Evolutionary conservation across 2,113 vertebrate genomes (phyloP), one percentile per base, ranked within the genome.

Genomic region (Chrysochloris asiatica): DNA sequence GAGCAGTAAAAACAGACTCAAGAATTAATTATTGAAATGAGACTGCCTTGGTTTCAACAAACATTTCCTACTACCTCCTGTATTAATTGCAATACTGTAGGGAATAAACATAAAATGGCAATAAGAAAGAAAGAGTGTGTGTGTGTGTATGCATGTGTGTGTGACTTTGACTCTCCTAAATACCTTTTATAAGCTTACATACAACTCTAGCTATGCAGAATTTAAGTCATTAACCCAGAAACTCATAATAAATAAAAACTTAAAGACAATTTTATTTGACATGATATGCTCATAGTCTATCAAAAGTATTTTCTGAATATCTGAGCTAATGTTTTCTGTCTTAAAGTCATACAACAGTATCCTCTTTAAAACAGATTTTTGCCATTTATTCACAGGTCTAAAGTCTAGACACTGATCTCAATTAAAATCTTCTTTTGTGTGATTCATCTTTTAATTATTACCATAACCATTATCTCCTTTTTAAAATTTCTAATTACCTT

Each of bases 261-360:
- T n/a, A 79, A 88, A 94, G 10, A 9, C 12, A 63, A 94, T 72
- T 93, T 88, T 80, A 14, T 90, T 91, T 90, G 36, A 82, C 41
- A 50, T 69, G 63, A 79, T 91, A 45, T 48, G 7, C 54, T 26
- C 7, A n/a, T n/a, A n/a, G n/a, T n/a, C 28, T 84, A 36, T 38
- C 54, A 87, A 17, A 67, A 38, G 14, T 22, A 71, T 71, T 82
- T 54, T 30, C 19, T 43, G n/a, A 78, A 89, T 28, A 77, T 7
- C 33, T 92, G 47, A 86, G 38, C 26, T 78, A 56, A 48, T 24
- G 2, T 33, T 89, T 90, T 94, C n/a, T 84, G 84, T n/a, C 28
- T 61, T 73, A 33, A 92, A 90, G 45, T 92, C 54, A 75, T 19
- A 16, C 38, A 52, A n/a, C 5, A 81, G 41, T 79, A 77, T 50